A percentile compares a stretch with the other conserved stretches of the same genome.
Evolutionary conservation across 1,140 invertebrate genomes (phyloP).

Genomic region (Drosophila nigrodunni): DNA sequence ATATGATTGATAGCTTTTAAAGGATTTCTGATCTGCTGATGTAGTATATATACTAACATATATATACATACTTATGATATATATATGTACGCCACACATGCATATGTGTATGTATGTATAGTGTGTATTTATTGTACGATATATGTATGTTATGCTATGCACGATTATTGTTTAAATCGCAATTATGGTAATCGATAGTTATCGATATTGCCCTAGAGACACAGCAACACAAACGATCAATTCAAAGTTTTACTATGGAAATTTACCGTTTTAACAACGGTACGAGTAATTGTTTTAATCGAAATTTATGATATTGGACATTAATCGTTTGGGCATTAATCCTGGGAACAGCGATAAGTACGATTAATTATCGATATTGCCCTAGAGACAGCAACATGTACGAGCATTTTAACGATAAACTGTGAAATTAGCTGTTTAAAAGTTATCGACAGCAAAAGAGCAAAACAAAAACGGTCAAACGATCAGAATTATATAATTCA

Average conservation of each 20-base stretch:
- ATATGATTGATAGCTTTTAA: slow-evolving; percentile 9
- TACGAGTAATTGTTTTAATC: background rate
- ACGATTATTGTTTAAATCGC: slow-evolving; percentile 6
- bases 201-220: background rate
- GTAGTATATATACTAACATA: background rate
- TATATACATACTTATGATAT: background rate
- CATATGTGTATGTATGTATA: slow-evolving; percentile 25
- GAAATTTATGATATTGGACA: background rate
- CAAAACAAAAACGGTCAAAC: too few species aligned
- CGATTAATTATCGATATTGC: background rate
- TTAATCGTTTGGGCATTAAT: background rate
- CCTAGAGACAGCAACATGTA: too few species aligned
- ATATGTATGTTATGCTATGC: slow-evolving; percentile 17
- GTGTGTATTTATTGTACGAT: slow-evolving; percentile 10
- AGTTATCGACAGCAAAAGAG: too few species aligned
- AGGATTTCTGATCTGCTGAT: slow-evolving; percentile 1
- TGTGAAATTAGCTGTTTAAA: too few species aligned
- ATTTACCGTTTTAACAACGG: too few species aligned
- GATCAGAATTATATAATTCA: too few species aligned
- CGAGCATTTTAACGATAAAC: too few species aligned
- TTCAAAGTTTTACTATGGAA: too few species aligned
- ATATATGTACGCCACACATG: background rate
- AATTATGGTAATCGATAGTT: background rate
- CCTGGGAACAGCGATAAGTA: background rate
- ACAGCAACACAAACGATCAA: too few species aligned